Evolutionary conservation across 2,797 vertebrate species (phyloP).

Genomic region (Falco berigora): DNA sequence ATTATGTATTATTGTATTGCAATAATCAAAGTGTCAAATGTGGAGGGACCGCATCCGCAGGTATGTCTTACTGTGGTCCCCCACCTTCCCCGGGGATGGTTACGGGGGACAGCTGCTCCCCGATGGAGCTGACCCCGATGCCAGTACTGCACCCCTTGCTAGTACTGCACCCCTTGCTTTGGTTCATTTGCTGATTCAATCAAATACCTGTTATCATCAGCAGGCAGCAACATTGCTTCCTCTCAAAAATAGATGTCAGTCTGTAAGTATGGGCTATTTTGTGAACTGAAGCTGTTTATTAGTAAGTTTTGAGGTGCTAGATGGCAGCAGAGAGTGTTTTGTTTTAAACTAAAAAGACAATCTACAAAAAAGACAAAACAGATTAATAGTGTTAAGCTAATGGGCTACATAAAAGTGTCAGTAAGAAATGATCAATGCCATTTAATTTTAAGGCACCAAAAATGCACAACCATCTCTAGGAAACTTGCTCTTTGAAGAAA

Average conservation of each 20-base stretch:
- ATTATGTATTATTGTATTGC: neutral
- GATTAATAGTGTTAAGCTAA: neutral
- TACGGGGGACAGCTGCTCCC: neutral
- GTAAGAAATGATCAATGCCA: neutral
- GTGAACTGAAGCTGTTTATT: neutral
- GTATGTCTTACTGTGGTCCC: neutral
- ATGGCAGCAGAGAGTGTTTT: conserved; percentile 37
- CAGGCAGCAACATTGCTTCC: neutral
- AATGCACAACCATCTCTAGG: neutral
- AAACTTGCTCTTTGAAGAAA: conserved; percentile 32
- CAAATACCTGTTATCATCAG: neutral
- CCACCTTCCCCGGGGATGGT: neutral
- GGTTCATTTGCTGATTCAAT: neutral
- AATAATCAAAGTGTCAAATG: neutral
- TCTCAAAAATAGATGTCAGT: neutral
- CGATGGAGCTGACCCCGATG: fast-evolving
- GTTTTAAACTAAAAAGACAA: neutral
- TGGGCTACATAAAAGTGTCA: neutral
- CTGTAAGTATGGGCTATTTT: neutral
- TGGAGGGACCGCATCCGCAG: neutral
- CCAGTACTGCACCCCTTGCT: neutral
- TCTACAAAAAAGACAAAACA: neutral
- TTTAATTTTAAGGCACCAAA: neutral
- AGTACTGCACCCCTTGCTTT: neutral
- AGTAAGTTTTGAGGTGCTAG: conserved; percentile 25